phyloP scores from a whole-genome alignment of 2,888 invertebrate species.

The Sussaba pulchella region DNA sequence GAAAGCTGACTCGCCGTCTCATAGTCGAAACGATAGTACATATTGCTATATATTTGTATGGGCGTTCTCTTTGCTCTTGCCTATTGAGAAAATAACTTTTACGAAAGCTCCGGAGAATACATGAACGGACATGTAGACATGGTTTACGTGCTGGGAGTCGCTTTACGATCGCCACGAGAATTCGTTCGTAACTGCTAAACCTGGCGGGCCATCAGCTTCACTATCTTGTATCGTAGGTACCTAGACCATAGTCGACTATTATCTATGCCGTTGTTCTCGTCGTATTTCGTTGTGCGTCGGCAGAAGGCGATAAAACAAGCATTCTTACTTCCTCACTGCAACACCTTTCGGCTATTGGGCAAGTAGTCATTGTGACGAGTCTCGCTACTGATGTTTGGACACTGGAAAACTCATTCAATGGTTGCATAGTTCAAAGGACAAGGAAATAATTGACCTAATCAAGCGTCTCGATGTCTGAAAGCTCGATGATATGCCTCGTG shows the following conservation, averaged over 20 bases:
- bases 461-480: no score
- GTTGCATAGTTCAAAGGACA: no score
- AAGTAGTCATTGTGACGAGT: not conserved
- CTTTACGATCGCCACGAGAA: slow-evolving; percentile 66
- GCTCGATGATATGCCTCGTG: slow-evolving; percentile 21
- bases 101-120: slow-evolving; percentile 54
- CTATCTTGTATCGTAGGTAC: slow-evolving; percentile 11
- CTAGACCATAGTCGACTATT: not conserved
- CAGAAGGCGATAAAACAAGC: no score
- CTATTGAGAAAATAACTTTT: not conserved
- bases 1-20: slow-evolving; percentile 24
- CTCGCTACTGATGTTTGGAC: not conserved
- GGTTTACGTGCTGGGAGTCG: slow-evolving; percentile 54
- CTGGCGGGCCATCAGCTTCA: slow-evolving; percentile 49
- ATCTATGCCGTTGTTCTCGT: slow-evolving; percentile 20
- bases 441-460: no score
- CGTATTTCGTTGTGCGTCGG: no score
- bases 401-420: no score
- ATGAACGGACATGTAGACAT: slow-evolving; percentile 47
- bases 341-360: no score
- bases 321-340: no score
- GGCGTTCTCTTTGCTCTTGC: slow-evolving; percentile 2
- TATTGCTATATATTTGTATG: slow-evolving; percentile 8
- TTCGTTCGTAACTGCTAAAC: slow-evolving; percentile 52
- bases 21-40: not conserved